Base-by-base conservation (phyloP, 2,113 vertebrate genomes). In the Prinia subflava region DNA sequence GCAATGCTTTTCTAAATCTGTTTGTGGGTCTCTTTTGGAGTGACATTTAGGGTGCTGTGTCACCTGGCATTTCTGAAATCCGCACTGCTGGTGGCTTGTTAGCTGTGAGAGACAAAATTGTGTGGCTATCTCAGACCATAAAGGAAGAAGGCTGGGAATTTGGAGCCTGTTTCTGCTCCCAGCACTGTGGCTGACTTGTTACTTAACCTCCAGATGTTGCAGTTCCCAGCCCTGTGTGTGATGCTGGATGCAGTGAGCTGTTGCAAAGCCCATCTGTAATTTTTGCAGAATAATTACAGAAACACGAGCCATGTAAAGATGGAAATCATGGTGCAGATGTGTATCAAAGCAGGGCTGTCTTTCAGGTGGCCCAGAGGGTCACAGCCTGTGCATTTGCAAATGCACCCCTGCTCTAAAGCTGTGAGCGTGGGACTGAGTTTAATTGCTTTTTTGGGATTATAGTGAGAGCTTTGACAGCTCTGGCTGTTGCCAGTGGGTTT, bases 231-330 rank as follows among this genome's bases (percentile, higher is more conserved):
- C n/a, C 78, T 60, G 62, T 1, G 8, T 62, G 52, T 47, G 53
- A 15, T 79, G 28, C 85, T 90, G 70, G 62, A 18, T 75, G 35
- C 75, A 71, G 28, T 14, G 82, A 90, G 27, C 41, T 79, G 24
- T 37, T 83, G 23, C 49, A 69, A 90, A 92, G 57, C 78, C 69
- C 49, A 2, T 22, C 15, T 2, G 39, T 41, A 6, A 73, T 86
- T 90, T 70, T 50, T 82, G 44, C 23, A 9, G 77, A 17, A 67
- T 19, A 31, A 53, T 35, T 69, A 31, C 41, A 55, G 74, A 9
- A 85, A 9, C 24, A 11, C 8, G 1, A 18, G 14, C 15, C 1
- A 0, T 7, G 18, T 5, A 3, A 56, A n/a, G 74, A 8, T 6
- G 20, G 46, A 42, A 57, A 14, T 52, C 5, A 1, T 3, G 69